These are phyloP conservation scores for Bactericera cockerelli DNA, from an alignment of 1,140 invertebrate genomes.

Conservation along the genomic window DNA sequence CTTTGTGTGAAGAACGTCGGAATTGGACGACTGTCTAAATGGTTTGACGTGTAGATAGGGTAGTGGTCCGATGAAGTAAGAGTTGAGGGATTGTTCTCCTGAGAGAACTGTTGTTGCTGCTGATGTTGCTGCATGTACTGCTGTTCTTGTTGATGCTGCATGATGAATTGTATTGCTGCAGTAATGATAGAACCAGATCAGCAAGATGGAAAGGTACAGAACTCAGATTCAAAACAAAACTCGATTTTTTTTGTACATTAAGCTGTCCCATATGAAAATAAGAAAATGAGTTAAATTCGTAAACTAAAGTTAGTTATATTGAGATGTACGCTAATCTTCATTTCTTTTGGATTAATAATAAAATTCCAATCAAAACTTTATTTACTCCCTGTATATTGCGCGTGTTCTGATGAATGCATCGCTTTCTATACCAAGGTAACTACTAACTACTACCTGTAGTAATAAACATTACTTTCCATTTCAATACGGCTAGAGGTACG, in stretches of 20 bases:
- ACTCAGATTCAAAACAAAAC: too few species aligned
- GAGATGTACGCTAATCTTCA: too few species aligned
- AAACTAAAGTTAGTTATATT: too few species aligned
- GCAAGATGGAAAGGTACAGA: background rate
- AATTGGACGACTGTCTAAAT: background rate
- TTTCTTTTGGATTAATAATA: too few species aligned
- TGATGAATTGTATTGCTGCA: slow-evolving; percentile 1
- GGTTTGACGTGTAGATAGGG: background rate
- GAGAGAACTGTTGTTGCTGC: background rate
- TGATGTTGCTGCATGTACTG: background rate
- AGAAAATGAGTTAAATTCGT: too few species aligned
- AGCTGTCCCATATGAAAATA: too few species aligned
- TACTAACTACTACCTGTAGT: too few species aligned
- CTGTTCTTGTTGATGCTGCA: background rate
- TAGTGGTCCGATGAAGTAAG: slow-evolving; percentile 17
- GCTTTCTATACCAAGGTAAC: slow-evolving; percentile 8
- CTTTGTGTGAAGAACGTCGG: background rate
- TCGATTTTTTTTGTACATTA: too few species aligned
- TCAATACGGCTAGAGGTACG: background rate
- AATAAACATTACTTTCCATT: slow-evolving; percentile 4
- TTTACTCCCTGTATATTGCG: background rate
- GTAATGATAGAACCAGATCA: slow-evolving; percentile 6
- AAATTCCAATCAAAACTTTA: too few species aligned
- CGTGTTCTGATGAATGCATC: background rate
- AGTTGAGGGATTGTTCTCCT: too few species aligned